These are phyloP conservation scores for Sebastes itinus DNA, from an alignment of 2,797 vertebrate species.

Conservation along the genomic window DNA sequence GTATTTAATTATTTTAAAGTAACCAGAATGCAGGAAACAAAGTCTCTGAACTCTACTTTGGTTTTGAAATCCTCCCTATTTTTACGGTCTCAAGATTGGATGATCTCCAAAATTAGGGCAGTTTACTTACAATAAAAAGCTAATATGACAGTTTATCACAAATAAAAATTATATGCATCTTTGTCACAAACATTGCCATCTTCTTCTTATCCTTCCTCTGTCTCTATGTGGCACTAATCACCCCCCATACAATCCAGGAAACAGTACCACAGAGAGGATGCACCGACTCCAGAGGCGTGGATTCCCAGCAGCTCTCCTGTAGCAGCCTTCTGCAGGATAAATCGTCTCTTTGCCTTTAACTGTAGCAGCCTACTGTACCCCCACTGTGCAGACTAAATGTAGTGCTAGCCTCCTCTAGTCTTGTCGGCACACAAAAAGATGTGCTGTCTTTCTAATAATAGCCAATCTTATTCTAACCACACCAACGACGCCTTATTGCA, in stretches of 20 bases:
- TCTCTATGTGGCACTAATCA: slow-evolving; percentile 46
- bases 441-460: slow-evolving; percentile 62
- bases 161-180: neutral
- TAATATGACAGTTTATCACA: neutral
- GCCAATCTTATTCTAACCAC: slow-evolving; percentile 48
- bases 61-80: no score
- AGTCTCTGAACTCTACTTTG: no score
- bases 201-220: neutral
- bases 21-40: no score
- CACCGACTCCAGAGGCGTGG: slow-evolving; percentile 73
- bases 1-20: no score
- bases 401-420: slow-evolving; percentile 10
- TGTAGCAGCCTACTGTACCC: neutral
- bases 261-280: slow-evolving; percentile 46
- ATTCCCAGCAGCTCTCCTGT: slow-evolving; percentile 53
- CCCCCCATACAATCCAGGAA: slow-evolving; percentile 58
- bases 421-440: slow-evolving; percentile 35
- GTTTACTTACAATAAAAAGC: neutral
- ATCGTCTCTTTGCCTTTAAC: slow-evolving; percentile 51
- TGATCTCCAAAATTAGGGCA: neutral
- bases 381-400: slow-evolving; percentile 40
- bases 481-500: slow-evolving; percentile 65
- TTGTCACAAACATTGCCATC: neutral
- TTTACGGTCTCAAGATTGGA: no score
- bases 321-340: slow-evolving; percentile 25